These are phyloP conservation scores for Baryphthengus martii DNA, from an alignment of 2,113 vertebrate species.

Conservation along the genomic window DNA sequence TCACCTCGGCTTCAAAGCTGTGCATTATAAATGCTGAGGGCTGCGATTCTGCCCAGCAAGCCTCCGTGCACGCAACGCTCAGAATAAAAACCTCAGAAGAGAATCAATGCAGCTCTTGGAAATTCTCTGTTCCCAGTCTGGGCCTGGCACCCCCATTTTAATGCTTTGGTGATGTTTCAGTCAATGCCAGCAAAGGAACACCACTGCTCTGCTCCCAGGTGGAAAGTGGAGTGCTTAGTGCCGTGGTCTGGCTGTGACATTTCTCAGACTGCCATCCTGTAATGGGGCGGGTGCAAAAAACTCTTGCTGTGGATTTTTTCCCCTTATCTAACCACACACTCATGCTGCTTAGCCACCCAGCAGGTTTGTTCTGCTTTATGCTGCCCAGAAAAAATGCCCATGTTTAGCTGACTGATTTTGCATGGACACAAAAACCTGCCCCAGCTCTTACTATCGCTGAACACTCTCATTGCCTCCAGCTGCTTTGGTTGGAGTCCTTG, in stretches of 20 bases:
- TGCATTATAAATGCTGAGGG: neutral
- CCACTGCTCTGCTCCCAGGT: neutral
- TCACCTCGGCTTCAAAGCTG: neutral
- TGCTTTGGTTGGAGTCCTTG: neutral
- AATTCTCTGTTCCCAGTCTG: neutral
- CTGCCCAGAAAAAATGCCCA: neutral
- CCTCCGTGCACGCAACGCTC: accelerated
- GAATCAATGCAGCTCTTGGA: neutral
- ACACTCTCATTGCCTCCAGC: accelerated
- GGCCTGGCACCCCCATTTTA: neutral
- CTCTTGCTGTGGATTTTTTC: neutral
- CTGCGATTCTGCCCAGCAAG: neutral
- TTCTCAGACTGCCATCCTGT: neutral
- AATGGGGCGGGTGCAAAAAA: neutral
- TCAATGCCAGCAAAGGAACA: neutral
- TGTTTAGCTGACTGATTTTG: neutral
- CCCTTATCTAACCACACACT: neutral
- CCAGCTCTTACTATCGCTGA: neutral
- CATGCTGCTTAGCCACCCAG: neutral
- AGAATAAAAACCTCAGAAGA: neutral
- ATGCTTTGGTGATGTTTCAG: neutral
- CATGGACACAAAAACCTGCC: neutral
- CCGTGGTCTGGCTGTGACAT: neutral
- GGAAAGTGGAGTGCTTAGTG: neutral
- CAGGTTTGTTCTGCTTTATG: neutral